These are phyloP conservation scores for Enchytraeus crypticus DNA, from an alignment of 2,888 invertebrate genomes.

Conservation along the genomic window DNA sequence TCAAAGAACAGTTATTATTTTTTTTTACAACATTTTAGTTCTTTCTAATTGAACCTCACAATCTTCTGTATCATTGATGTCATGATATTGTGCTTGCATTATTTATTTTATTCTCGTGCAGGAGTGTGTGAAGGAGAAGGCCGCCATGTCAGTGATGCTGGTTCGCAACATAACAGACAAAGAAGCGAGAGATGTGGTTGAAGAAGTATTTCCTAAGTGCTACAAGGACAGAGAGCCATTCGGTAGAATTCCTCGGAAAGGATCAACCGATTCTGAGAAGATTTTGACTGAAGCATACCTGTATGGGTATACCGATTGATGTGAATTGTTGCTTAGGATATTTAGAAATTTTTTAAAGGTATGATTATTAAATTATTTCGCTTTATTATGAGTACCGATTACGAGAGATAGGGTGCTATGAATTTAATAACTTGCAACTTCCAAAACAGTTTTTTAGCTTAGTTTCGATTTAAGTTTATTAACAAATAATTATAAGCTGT, in stretches of 20 bases:
- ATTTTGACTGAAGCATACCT: constrained; percentile 35
- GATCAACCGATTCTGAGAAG: constrained; percentile 31
- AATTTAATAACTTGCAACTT: no score
- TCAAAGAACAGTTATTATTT: no score
- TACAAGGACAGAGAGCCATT: constrained; percentile 86
- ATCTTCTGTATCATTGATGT: no score
- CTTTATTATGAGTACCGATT: no score
- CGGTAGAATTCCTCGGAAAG: constrained; percentile 53
- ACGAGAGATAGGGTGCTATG: no score
- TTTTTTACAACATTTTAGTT: no score
- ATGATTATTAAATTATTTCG: not conserved
- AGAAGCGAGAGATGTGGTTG: constrained; percentile 68
- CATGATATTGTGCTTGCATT: no score
- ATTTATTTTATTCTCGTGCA: constrained; percentile 24
- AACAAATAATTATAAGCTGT: no score
- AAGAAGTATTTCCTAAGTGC: constrained; percentile 80
- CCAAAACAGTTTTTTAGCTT: no score
- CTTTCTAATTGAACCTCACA: no score
- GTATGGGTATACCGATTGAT: constrained; percentile 33
- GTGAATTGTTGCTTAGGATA: not conserved
- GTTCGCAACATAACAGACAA: constrained; percentile 64
- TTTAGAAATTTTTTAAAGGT: not conserved
- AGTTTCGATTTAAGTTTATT: no score
- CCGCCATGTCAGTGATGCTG: constrained; percentile 70
- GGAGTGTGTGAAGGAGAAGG: constrained; percentile 81